Evolutionary conservation across 1,140 invertebrate genomes (phyloP).

Genomic region (Ladona fulva): DNA sequence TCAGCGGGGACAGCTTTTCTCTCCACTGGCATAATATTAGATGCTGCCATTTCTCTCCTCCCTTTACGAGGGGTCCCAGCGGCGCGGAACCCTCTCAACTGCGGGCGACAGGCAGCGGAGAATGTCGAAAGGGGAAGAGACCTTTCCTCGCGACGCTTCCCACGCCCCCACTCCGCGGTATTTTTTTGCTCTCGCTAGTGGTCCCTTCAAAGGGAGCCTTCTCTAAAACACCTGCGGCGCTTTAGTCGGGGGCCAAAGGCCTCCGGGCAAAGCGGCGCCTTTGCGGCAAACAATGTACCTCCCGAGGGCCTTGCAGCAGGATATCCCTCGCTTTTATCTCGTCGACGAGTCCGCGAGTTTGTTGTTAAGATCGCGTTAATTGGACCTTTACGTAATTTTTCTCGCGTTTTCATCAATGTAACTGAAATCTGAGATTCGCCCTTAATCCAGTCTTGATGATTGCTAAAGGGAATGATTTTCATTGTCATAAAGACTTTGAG

Average conservation of each 20-base stretch:
- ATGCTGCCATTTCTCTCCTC: neutral
- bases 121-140: neutral
- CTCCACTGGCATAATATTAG: neutral
- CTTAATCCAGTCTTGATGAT: too few relatives aligned
- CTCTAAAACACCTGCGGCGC: neutral
- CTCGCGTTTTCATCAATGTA: too few relatives aligned
- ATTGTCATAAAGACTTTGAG: too few relatives aligned
- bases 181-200: neutral
- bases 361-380: too few relatives aligned
- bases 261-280: neutral
- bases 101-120: neutral
- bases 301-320: neutral
- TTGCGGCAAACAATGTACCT: neutral
- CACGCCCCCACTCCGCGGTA: neutral
- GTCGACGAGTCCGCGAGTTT: too few relatives aligned
- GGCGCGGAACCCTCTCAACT: neutral
- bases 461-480: too few relatives aligned
- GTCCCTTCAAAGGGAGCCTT: neutral
- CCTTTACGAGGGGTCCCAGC: neutral
- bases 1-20: neutral
- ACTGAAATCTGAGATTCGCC: too few relatives aligned
- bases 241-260: neutral
- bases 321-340: too few relatives aligned
- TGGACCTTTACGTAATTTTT: too few relatives aligned
- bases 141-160: neutral